Base-by-base conservation (phyloP, 2,797 vertebrate species). In the Allobates femoralis region DNA sequence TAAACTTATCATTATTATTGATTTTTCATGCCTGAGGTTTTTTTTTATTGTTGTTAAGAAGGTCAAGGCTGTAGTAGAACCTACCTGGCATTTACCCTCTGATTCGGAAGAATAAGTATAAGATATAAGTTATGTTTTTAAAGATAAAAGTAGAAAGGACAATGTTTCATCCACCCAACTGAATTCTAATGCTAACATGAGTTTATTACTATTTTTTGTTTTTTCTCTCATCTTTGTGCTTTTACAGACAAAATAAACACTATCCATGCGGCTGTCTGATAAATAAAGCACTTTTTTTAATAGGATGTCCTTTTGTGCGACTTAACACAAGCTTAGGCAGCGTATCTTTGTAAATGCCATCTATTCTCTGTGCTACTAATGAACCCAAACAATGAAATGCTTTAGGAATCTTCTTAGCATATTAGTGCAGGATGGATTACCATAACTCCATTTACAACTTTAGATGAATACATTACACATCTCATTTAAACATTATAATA, bases 381-480 rank as follows among this genome's bases (percentile, higher is more conserved):
- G 83, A 85, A 81, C 87, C 82, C 78, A 88, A 88, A 80, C 83
- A 88, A 77, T 85, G 71, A 81, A 34, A 81, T 81, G 83, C 87
- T 85, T 88, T 88, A 85, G 83, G 78, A 88, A 81, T 81, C 78
- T 81, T 81, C 62, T 85, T 69, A 88, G 87, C 87, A 81, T 85
- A 88, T 88, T 88, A 88, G 87, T 88, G 87, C 83, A 85, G 87
- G 79, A 85, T 85, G 87, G 78, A 88, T 88, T 88, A 88, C 81
- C 83, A 88, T 88, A 88, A 85, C 83, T 85, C 87, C 87, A 88
- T 88, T 88, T 88, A 88, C 78, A 88, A 88, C 87, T 85, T 88
- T 85, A 84, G 71, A 85, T 85, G 87, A 88, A 85, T 88, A 88
- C 87, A 88, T 88, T 88, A 85, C 83, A 81, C 78, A 88, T 88